Base-by-base conservation (phyloP, 2,797 vertebrate species). In the Chromis chromis region DNA sequence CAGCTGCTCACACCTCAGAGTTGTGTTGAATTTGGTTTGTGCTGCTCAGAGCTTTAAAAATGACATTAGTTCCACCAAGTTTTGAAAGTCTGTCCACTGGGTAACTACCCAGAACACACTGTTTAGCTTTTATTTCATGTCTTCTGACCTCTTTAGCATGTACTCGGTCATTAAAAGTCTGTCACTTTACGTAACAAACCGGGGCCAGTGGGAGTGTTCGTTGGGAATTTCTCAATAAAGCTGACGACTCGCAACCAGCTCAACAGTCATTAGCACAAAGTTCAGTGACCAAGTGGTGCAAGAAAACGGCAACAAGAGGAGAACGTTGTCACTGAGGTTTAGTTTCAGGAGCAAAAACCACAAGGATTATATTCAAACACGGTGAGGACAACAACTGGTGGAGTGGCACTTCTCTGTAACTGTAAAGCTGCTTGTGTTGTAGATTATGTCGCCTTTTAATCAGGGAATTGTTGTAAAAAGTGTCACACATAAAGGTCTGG, bases 241-340 rank as follows among this genome's bases (percentile, higher is more conserved):
- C 53, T 70, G 77, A 70, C 0, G 1, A 56, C 28, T 75, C 49
- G 63, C 55, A 68, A 74, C 58, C 52, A 64, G 83, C 53, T 58
- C 76, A 89, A 52, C 66, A 83, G 90, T 91, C 75, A 88, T 61
- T 33, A 62, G 88, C 65, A 53, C 91, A 94, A 93, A 94, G 93
- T 92, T 95, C 91, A 93, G 31, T 58, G 39, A 77, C 70, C 3
- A 36, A 76, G 76, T 94, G 85, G 79, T 69, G 84, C 74, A 90
- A 91, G 65, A 69, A 25, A 64, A 53, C 6, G 0, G 62, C 17
- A 60, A 53, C 28, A 28, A 44, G 24, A 76, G 39, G 11, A 14
- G 14, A 65, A 36, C 5, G 24, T 3, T 62, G 31, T 54, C 27
- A 10, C 25, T 42, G 58, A 22, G 25, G 17, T 13, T 74, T 19